phyloP scores from a whole-genome alignment of 2,113 vertebrate genomes.

The Scomber japonicus region DNA sequence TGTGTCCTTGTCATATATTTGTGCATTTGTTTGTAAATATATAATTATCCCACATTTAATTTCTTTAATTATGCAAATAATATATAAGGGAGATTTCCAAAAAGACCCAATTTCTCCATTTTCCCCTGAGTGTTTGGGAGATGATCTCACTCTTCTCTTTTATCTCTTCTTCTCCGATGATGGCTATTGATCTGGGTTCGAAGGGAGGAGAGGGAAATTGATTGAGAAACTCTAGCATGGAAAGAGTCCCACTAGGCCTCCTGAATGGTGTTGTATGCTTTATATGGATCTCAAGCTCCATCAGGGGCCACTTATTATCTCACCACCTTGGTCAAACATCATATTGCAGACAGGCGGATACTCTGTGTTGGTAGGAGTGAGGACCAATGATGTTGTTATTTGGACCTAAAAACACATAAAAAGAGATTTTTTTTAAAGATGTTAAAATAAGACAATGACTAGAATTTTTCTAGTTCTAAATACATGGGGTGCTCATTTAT shows the following conservation, averaged over 20 bases:
- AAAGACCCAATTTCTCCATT: slow-evolving; percentile 42
- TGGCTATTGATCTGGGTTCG: slow-evolving; percentile 78
- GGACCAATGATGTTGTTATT: neutral
- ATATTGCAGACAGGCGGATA: slow-evolving; percentile 48
- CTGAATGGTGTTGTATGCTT: slow-evolving; percentile 61
- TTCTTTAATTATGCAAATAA: slow-evolving; percentile 26
- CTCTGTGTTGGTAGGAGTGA: neutral
- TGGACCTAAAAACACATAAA: neutral
- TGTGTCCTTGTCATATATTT: slow-evolving; percentile 11
- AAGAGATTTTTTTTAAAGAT: neutral
- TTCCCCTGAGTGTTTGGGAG: slow-evolving; percentile 45
- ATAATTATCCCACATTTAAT: neutral
- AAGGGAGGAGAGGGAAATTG: slow-evolving; percentile 72
- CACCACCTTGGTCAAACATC: slow-evolving; percentile 70
- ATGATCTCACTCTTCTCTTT: slow-evolving; percentile 76
- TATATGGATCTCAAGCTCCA: slow-evolving; percentile 59
- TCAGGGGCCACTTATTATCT: slow-evolving; percentile 70
- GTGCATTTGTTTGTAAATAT: neutral
- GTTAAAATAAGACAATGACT: neutral
- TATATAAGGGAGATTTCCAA: slow-evolving; percentile 20
- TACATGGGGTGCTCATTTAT: neutral
- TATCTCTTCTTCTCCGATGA: slow-evolving; percentile 74
- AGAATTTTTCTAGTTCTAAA: neutral
- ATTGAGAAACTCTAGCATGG: slow-evolving; percentile 77
- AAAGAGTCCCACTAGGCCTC: slow-evolving; percentile 62